A percentile compares a stretch with the other conserved stretches of the same genome.
phyloP scores from a whole-genome alignment of 1,140 invertebrate species.

The Bradysia coprophila region DNA sequence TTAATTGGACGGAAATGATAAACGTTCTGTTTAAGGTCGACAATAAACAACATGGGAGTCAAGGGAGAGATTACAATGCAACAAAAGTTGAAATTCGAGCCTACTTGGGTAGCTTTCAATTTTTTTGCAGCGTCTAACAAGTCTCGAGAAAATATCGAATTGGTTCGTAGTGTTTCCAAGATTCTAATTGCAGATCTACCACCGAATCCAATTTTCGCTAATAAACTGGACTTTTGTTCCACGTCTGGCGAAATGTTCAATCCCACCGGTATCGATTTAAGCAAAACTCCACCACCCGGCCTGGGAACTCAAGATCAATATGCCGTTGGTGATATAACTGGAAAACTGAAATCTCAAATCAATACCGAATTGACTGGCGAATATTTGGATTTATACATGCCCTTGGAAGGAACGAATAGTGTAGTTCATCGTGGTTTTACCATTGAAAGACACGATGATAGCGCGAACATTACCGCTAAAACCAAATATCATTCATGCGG shows the following conservation, averaged over 20 bases:
- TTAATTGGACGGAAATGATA: too few relatives aligned
- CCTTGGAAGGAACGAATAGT: slow-evolving; percentile 61
- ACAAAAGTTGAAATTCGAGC: slow-evolving; percentile 69
- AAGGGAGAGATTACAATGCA: slow-evolving; percentile 58
- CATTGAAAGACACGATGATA: slow-evolving; percentile 48
- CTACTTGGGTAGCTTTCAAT: slow-evolving; percentile 61
- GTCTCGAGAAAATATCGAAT: slow-evolving; percentile 13
- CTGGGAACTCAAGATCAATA: slow-evolving; percentile 75
- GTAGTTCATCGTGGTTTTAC: slow-evolving; percentile 67
- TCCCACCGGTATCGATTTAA: slow-evolving; percentile 36
- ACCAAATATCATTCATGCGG: slow-evolving; percentile 52
- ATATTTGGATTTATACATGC: slow-evolving; percentile 73
- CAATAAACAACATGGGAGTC: slow-evolving; percentile 32
- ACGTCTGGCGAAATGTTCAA: slow-evolving; percentile 50
- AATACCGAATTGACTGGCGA: slow-evolving; percentile 48
- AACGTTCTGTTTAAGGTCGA: background rate
- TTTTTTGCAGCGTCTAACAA: slow-evolving; percentile 30
- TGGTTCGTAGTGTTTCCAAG: slow-evolving; percentile 31
- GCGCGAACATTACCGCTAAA: slow-evolving; percentile 25
- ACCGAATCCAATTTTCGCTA: slow-evolving; percentile 29
- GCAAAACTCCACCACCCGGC: slow-evolving; percentile 39
- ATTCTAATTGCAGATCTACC: slow-evolving; percentile 55
- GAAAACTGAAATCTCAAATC: slow-evolving; percentile 53
- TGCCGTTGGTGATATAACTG: slow-evolving; percentile 72
- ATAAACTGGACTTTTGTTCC: slow-evolving; percentile 32